These are phyloP conservation scores for Lipotes vexillifer DNA, from an alignment of 2,113 vertebrate genomes.

Conservation along the genomic window DNA sequence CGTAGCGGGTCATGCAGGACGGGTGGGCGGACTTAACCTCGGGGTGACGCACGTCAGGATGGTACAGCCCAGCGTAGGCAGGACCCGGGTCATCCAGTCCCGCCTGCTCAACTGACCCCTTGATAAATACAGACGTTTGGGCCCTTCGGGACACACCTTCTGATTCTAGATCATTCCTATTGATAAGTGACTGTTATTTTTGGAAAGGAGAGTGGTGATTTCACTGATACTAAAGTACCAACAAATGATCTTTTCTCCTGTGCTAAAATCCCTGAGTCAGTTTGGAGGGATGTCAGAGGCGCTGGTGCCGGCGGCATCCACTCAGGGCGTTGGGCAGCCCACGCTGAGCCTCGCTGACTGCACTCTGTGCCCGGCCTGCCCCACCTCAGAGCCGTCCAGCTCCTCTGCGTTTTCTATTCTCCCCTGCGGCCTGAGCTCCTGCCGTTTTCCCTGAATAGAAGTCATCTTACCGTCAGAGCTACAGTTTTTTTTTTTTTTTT, in stretches of 20 bases:
- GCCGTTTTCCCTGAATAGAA: background rate
- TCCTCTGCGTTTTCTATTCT: background rate
- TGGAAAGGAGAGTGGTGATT: background rate
- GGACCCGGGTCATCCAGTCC: background rate
- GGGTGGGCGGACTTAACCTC: background rate
- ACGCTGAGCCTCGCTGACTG: no score
- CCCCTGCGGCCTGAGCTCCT: no score
- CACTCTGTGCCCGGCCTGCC: no score
- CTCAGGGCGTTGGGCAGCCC: no score
- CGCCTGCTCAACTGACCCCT: fast-evolving
- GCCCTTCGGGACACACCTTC: background rate
- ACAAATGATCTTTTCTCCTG: fast-evolving
- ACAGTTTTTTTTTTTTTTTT: no score
- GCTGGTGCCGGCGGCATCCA: no score
- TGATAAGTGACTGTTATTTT: background rate
- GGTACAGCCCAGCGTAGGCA: background rate
- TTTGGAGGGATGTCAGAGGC: background rate
- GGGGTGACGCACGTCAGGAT: fast-evolving
- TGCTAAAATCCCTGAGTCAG: fast-evolving
- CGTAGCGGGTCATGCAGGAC: fast-evolving
- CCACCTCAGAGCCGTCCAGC: background rate
- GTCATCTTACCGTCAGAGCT: background rate
- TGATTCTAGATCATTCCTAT: fast-evolving
- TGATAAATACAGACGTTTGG: fast-evolving
- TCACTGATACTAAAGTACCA: background rate